Base-by-base conservation (phyloP, 2,797 vertebrate genomes). In the Bovichtus variegatus region DNA sequence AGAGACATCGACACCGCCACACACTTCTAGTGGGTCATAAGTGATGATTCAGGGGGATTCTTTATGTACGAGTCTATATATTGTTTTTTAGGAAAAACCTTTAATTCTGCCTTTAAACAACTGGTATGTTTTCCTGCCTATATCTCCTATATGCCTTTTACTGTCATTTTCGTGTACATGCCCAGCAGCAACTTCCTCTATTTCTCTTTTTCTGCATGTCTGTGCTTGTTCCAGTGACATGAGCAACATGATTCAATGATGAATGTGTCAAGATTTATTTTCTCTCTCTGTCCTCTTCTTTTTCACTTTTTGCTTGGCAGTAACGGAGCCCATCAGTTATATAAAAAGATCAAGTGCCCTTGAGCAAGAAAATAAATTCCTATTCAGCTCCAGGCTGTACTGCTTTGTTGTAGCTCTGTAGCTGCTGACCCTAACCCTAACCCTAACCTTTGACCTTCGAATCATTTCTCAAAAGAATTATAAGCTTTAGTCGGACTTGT, bases 371-470 rank as follows among this genome's bases (percentile, higher is more conserved):
- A 53, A 8, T 46, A 34, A 49, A 46, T 62, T 46, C 11, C 38
- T 10, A 55, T 59, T 31, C 62, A 47, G 43, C 59, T 76, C 40
- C 18, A 54, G 38, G 36, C 11, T 4, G 29, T 4, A 3, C 2
- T 7, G 38, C n/a, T 57, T 31, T 8, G 63, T 47, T 50, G 23
- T 12, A 10, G 31, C 12, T n/a, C n/a, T n/a, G n/a, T n/a, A n/a
- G n/a, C n/a, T n/a, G n/a, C n/a, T n/a, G n/a, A n/a, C 31, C 34
- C 31, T 34, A 31, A 7, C 34, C 31, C 6, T 61, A 58, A 65
- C 63, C 78, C n/a, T 80, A 79, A 83, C 75, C 79, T 83, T 72
- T 76, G 71, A 87, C 80, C 75, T 78, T 65, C 67, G 40, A 57
- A 29, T 15, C 3, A 59, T 64, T 31, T 71, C 51, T 43, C 23